These are phyloP conservation scores for Ciconia maguari DNA, from an alignment of 2,113 vertebrate genomes.

Conservation along the genomic window DNA sequence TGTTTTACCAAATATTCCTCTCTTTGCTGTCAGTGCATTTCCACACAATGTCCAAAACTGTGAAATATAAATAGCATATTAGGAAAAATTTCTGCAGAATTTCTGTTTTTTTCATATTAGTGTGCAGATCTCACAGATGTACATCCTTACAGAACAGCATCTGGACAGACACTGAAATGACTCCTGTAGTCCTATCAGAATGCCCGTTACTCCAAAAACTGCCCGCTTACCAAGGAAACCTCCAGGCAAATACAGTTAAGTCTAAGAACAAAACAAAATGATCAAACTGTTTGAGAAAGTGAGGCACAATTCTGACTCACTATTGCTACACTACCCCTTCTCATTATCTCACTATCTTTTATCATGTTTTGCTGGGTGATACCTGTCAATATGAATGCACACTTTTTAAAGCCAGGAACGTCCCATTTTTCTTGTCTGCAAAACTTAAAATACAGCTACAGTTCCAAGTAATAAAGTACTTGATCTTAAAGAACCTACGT, in stretches of 20 bases:
- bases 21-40: slow-evolving; percentile 91
- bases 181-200: background rate
- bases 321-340: background rate
- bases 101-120: background rate
- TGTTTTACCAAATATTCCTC: slow-evolving; percentile 94
- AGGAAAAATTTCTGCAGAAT: background rate
- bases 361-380: background rate
- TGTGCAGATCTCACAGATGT: background rate
- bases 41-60: slow-evolving; percentile 97
- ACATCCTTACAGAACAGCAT: background rate
- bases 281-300: background rate
- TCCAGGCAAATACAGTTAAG: background rate
- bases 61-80: background rate
- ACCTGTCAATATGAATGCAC: background rate
- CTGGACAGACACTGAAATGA: background rate
- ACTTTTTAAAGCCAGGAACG: background rate
- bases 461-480: background rate
- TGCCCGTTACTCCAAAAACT: background rate
- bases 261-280: background rate
- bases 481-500: background rate
- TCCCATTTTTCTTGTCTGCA: background rate
- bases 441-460: background rate
- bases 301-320: background rate
- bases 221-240: background rate
- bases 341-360: background rate